Evolutionary conservation across 2,888 invertebrate genomes (phyloP), one percentile per base, ranked within the genome.

Genomic region (Physocephala rufipes): DNA sequence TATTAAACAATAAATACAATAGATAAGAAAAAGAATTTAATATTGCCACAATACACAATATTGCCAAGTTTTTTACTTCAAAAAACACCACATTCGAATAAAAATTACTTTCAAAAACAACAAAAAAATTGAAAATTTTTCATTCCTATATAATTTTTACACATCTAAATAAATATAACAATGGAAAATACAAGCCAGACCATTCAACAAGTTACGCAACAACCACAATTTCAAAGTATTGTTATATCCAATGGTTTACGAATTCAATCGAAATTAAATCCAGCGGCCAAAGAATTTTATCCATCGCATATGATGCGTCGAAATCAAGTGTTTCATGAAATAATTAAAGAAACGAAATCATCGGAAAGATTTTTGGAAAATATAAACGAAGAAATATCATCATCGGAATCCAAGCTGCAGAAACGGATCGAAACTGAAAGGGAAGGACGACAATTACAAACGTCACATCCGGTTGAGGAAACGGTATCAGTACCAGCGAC

Each of bases 261-360:
- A 71, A 74, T 75, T 24, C 66, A 70, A 62, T 78, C 78, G 4
- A 76, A 74, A 58, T 64, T 78, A 68, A 78, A 78, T 75, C 78
- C 78, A 19, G 70, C 74, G 55, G 78, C 78, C 15, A 74, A 75
- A 51, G 78, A 78, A 36, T 78, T 78, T 51, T 72, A 74, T 72
- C 78, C 78, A 1, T 66, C 71, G 13, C 71, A 74, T 66, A 26
- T 76, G 16, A 61, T 43, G 12, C 55, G 64, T 19, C 70, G 70
- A 63, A 63, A 64, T 58, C 70, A 70, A 70, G 47, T 64, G 64
- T 64, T 70, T 55, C 70, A 64, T 19, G 62, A 68, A 24, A 68
- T 68, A 28, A 47, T 68, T 7, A 68, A 51, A 19, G 61, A 61
- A 62, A 30, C 68, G 0, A 61, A 62, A 51, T 68, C 68, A 15